These are phyloP conservation scores for Chrysolophus pictus DNA, from an alignment of 2,797 vertebrate species.

Conservation along the genomic window DNA sequence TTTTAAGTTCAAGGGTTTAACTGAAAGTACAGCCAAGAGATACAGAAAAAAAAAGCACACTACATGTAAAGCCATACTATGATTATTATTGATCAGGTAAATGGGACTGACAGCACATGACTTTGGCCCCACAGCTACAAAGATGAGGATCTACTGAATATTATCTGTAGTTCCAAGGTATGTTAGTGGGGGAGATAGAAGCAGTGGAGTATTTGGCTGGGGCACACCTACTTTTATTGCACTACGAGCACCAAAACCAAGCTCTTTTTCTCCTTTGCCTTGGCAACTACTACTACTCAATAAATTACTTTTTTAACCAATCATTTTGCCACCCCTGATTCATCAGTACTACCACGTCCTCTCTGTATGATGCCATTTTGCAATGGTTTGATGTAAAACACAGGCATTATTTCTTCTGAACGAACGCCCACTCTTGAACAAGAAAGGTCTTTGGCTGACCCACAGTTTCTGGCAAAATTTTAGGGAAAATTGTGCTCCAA, in stretches of 20 bases:
- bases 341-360: no score
- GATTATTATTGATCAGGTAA: not conserved
- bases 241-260: not conserved
- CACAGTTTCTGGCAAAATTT: not conserved
- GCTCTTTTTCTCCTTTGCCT: not conserved
- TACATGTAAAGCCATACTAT: not conserved
- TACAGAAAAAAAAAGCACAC: not conserved
- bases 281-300: not conserved
- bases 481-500: not conserved
- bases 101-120: not conserved
- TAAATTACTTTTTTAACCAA: not conserved
- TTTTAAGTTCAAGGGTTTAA: constrained; percentile 5
- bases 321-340: not conserved
- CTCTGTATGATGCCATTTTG: not conserved
- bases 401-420: not conserved
- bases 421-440: not conserved
- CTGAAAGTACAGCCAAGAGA: not conserved
- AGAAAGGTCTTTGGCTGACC: not conserved
- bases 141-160: not conserved
- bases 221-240: not conserved
- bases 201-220: not conserved
- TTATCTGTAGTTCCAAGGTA: not conserved
- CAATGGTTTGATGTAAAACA: not conserved
- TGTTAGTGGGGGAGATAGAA: not conserved
- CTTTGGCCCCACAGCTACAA: not conserved